A percentile compares a stretch with the other conserved stretches of the same genome.
These are phyloP conservation scores for Tethea ocularis DNA, from an alignment of 2,888 invertebrate genomes.

Conservation along the genomic window DNA sequence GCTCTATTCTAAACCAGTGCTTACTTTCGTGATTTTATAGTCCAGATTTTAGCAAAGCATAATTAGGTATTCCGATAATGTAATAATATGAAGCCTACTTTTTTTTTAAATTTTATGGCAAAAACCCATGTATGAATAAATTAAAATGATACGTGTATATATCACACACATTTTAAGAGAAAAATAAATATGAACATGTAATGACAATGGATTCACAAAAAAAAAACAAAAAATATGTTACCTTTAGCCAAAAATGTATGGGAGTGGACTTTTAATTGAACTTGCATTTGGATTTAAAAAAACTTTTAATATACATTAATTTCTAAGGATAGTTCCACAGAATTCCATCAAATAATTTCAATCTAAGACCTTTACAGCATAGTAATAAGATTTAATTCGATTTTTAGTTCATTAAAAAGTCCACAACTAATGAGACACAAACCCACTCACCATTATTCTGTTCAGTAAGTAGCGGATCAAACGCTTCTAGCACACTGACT, in stretches of 20 bases:
- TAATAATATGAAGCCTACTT: too few relatives aligned
- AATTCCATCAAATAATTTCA: background rate
- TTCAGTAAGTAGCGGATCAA: slow-evolving; percentile 92
- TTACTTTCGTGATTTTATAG: too few relatives aligned
- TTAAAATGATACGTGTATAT: too few relatives aligned
- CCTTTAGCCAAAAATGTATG: slow-evolving; percentile 19
- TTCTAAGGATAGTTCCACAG: too few relatives aligned
- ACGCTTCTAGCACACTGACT: slow-evolving; percentile 92
- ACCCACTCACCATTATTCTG: slow-evolving; percentile 82
- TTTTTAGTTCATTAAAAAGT: slow-evolving; percentile 25
- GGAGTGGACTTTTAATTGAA: slow-evolving; percentile 24
- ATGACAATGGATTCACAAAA: slow-evolving; percentile 7
- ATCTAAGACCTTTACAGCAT: background rate
- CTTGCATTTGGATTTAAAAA: background rate
- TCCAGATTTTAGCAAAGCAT: too few relatives aligned
- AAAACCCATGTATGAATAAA: too few relatives aligned
- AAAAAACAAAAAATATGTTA: slow-evolving; percentile 8
- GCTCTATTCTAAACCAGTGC: too few relatives aligned
- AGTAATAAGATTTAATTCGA: background rate
- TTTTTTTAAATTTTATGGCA: too few relatives aligned
- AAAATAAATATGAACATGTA: background rate
- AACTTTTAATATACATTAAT: too few relatives aligned
- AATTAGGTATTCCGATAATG: too few relatives aligned
- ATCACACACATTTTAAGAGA: too few relatives aligned
- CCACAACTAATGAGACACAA: slow-evolving; percentile 44